Base-by-base conservation (phyloP, 2,888 invertebrate genomes). In the Rhingia campestris region DNA sequence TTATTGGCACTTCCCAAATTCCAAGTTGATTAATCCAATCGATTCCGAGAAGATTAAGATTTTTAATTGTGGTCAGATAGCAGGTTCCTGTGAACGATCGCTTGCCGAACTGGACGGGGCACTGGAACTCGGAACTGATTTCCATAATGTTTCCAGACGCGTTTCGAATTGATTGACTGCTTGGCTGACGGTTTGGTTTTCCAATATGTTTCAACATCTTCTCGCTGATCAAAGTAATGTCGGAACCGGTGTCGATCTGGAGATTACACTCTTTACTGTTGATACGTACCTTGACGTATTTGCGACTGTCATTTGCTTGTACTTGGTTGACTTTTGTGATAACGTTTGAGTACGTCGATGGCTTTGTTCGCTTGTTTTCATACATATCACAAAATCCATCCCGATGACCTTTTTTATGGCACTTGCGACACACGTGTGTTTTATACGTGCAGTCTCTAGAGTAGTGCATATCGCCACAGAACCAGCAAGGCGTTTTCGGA, bases 21-120 rank as follows among this genome's bases (percentile, higher is more conserved):
- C 75, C 66, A 58, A 77, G 77, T 47, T 73, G 49, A 66, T 85
- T 66, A 10, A 79, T 69, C 58, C 76, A 80, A 61, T 75, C 51
- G 30, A 64, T 66, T 5, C 66, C 58, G 37, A 75, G 49, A 33
- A 75, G 41, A 47, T n/a, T n/a, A n/a, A n/a, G n/a, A n/a, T n/a
- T n/a, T n/a, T 86, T 86, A 14, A 84, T 75, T 14, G 75, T 12
- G 30, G 80, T 86, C 45, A 54, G 45, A 7, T 63, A 63, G 39
- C 49, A 63, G 35, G 39, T 47, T 45, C 45, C 49, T 45, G 12
- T 39, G 12, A 45, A 45, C 12, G 35, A 30, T 30, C 35, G 43
- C 12, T 63, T 47, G 7, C 30, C 54, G 6, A 74, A 43, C 33
- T 45, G 35, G 22, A 74, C 47, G 47, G 53, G 32, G 5, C 63